These are phyloP conservation scores for Peromyscus melanophrys DNA, from an alignment of 2,797 vertebrate genomes.

Conservation along the genomic window DNA sequence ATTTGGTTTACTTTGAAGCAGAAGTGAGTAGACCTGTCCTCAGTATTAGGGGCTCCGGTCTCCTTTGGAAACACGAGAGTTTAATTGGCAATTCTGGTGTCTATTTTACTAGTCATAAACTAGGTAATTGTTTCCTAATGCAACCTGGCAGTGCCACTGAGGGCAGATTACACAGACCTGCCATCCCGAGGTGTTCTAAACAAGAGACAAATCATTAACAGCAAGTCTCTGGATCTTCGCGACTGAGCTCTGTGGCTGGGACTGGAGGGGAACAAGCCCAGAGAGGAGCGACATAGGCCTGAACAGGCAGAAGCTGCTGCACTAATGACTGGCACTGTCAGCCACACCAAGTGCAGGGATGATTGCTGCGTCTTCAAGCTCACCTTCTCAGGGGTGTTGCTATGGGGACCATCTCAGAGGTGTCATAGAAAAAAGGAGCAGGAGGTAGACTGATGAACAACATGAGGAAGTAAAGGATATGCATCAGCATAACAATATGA, in stretches of 20 bases:
- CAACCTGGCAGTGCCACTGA: constrained; percentile 82
- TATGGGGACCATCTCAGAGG: constrained; percentile 90
- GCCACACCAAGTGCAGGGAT: constrained; percentile 67
- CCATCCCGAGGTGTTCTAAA: constrained; percentile 86
- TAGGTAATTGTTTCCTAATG: constrained; percentile 82
- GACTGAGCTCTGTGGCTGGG: constrained; percentile 78
- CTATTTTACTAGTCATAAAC: constrained; percentile 76
- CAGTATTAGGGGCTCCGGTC: neutral
- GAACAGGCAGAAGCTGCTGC: constrained; percentile 82
- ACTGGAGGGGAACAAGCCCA: constrained; percentile 85
- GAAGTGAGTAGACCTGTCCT: neutral
- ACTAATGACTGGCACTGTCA: constrained; percentile 89
- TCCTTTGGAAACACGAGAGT: constrained; percentile 68
- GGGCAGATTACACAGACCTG: constrained; percentile 86
- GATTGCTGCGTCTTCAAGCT: constrained; percentile 76
- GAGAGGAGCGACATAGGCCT: constrained; percentile 83
- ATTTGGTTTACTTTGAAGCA: constrained; percentile 55
- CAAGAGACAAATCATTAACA: constrained; percentile 89
- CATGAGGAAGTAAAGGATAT: constrained; percentile 81
- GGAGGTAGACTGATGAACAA: constrained; percentile 84
- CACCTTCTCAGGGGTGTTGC: constrained; percentile 87
- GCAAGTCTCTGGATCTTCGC: constrained; percentile 86
- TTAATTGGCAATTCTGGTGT: constrained; percentile 84
- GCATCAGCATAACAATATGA: constrained; percentile 80
- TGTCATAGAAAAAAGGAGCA: constrained; percentile 85